A percentile compares a stretch with the other conserved stretches of the same genome.
Evolutionary conservation across 1,140 invertebrate genomes (phyloP).

Genomic region (Heliconius eleuchia): DNA sequence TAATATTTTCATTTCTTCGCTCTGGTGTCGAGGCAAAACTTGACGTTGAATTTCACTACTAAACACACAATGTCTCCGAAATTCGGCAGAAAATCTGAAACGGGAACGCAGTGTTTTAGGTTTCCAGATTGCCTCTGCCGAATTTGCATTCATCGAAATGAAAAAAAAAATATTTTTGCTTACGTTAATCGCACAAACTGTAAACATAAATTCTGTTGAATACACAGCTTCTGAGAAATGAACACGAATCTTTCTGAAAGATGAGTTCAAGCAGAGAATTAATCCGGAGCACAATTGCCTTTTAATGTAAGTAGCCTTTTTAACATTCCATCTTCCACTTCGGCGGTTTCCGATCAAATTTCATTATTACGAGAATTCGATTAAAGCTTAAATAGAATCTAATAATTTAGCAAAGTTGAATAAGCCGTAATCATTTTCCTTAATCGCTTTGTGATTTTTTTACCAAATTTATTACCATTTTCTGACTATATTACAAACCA

Average conservation of each 20-base stretch:
- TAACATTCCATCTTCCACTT: slow-evolving; percentile 18
- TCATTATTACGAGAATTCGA: slow-evolving; percentile 16
- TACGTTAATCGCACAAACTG: too few relatives aligned
- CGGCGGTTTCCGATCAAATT: slow-evolving; percentile 3
- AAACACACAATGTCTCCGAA: too few relatives aligned
- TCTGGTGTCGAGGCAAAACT: too few relatives aligned
- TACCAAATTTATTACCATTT: too few relatives aligned
- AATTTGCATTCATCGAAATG: too few relatives aligned
- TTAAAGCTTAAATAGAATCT: background rate
- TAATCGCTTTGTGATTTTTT: background rate
- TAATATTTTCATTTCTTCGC: too few relatives aligned
- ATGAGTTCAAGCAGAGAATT: slow-evolving; percentile 11
- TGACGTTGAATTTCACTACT: too few relatives aligned
- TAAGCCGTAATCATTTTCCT: background rate
- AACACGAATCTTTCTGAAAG: background rate
- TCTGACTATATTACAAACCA: too few relatives aligned
- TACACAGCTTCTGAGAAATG: background rate
- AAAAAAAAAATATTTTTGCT: too few relatives aligned
- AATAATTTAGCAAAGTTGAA: background rate
- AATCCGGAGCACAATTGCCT: slow-evolving; percentile 13
- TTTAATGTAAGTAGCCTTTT: slow-evolving; percentile 19
- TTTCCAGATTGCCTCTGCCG: too few relatives aligned
- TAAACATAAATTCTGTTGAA: background rate
- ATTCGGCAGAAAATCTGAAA: too few relatives aligned
- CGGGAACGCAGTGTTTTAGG: too few relatives aligned